These are phyloP conservation scores for Bombylius major DNA, from an alignment of 2,888 invertebrate species.

Conservation along the genomic window DNA sequence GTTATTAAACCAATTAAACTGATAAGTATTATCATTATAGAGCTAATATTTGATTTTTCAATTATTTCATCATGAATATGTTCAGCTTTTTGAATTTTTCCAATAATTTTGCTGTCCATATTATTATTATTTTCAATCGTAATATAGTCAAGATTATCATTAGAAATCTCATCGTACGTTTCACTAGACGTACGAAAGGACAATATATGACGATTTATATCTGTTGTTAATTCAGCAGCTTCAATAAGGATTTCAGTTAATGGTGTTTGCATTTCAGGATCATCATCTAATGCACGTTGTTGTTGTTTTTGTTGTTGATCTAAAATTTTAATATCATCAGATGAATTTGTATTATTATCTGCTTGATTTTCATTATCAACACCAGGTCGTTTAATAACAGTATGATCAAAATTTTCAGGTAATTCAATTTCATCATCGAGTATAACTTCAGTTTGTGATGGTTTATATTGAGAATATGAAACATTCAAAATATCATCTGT, in stretches of 20 bases:
- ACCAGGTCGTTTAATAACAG: not conserved
- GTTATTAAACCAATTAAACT: not conserved
- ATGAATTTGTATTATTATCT: not conserved
- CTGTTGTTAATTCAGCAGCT: conserved; percentile 15
- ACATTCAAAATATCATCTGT: not conserved
- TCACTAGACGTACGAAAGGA: conserved; percentile 15
- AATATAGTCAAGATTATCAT: conserved; percentile 16
- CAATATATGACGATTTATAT: conserved; percentile 11
- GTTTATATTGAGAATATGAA: not conserved
- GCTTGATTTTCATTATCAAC: not conserved
- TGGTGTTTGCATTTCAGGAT: not conserved
- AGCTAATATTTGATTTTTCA: not conserved
- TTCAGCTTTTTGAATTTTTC: not conserved
- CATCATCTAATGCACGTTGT: not conserved
- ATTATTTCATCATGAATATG: not conserved
- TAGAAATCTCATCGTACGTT: conserved; percentile 14
- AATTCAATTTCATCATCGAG: not conserved
- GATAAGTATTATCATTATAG: not conserved
- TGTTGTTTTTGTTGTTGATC: not conserved
- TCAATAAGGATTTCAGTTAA: not conserved
- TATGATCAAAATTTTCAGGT: not conserved
- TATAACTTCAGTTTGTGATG: not conserved
- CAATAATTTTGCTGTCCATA: conserved; percentile 1
- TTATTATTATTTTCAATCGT: conserved; percentile 14
- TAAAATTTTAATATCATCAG: not conserved